Conservation (phyloP, 2,888 invertebrate genomes). For the Onthophagus sagittarius region DNA sequence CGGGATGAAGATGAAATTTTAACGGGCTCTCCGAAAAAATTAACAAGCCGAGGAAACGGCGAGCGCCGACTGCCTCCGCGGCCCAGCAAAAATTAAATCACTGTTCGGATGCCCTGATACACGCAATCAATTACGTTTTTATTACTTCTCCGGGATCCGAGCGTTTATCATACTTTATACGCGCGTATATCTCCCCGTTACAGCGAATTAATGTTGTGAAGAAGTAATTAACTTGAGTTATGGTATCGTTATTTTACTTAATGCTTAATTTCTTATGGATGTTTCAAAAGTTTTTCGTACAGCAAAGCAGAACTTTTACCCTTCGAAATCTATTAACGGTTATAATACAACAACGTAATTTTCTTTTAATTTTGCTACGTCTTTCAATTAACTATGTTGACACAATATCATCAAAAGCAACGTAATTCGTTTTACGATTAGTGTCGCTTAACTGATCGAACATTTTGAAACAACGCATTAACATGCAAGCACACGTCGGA, state of each 20-base stretch:
- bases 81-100: constrained; percentile 5
- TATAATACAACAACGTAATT: not conserved
- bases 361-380: too few species aligned
- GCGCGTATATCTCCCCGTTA: constrained; percentile 2
- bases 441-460: not conserved
- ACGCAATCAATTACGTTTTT: constrained; percentile 11
- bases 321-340: not conserved
- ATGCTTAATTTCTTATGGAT: constrained; percentile 6
- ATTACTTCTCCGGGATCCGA: constrained; percentile 5
- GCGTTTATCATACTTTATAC: constrained; percentile 10
- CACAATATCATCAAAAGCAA: not conserved
- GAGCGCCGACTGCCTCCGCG: constrained; percentile 25
- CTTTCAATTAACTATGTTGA: not conserved
- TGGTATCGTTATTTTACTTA: constrained; percentile 6
- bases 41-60: constrained; percentile 30
- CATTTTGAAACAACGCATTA: constrained; percentile 16
- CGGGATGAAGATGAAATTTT: constrained; percentile 37
- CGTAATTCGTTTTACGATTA: not conserved
- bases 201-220: constrained; percentile 5
- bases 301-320: not conserved
- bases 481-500: constrained; percentile 26
- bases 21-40: constrained; percentile 32
- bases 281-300: not conserved
- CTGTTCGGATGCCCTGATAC: constrained; percentile 6
- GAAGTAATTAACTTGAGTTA: constrained; percentile 10